A percentile compares a stretch with the other conserved stretches of the same genome.
Conservation (phyloP, 2,797 vertebrate genomes). For the Gymnocypris eckloni region DNA sequence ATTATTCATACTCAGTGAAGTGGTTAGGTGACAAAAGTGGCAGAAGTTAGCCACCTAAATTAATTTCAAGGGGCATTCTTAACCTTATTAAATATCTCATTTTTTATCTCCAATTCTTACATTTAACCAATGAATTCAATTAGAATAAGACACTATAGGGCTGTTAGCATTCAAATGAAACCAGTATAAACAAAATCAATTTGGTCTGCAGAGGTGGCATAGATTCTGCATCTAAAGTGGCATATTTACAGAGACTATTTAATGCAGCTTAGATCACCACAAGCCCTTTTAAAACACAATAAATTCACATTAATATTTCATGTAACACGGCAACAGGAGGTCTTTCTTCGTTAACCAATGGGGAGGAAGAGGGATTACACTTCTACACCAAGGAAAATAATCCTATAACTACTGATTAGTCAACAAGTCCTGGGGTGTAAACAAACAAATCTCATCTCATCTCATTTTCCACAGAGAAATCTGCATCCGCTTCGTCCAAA, state of each 20-base stretch:
- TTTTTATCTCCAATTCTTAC: not conserved
- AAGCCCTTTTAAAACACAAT: slow-evolving; percentile 34
- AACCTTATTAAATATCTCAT: not conserved
- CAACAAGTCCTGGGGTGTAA: slow-evolving; percentile 58
- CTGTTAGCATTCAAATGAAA: not conserved
- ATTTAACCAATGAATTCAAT: not conserved
- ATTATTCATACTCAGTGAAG: not conserved
- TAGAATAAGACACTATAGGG: not conserved
- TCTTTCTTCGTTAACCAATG: slow-evolving; percentile 29
- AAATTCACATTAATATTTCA: slow-evolving; percentile 22
- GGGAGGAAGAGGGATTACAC: slow-evolving; percentile 51
- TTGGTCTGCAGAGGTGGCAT: not conserved
- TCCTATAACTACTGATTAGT: slow-evolving; percentile 59
- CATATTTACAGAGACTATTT: not conserved
- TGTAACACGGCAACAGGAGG: slow-evolving; percentile 38
- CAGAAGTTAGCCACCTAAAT: not conserved
- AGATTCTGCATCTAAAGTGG: not conserved
- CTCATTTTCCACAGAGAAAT: slow-evolving; percentile 35
- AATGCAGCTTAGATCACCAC: not conserved
- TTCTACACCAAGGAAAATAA: slow-evolving; percentile 45
- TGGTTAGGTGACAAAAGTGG: not conserved
- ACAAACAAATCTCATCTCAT: slow-evolving; percentile 61
- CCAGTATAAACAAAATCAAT: not conserved
- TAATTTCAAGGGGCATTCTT: not conserved
- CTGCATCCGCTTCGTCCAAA: slow-evolving; percentile 24